Base-by-base conservation (phyloP, 1,140 invertebrate species). In the Lepidurus couesii region DNA sequence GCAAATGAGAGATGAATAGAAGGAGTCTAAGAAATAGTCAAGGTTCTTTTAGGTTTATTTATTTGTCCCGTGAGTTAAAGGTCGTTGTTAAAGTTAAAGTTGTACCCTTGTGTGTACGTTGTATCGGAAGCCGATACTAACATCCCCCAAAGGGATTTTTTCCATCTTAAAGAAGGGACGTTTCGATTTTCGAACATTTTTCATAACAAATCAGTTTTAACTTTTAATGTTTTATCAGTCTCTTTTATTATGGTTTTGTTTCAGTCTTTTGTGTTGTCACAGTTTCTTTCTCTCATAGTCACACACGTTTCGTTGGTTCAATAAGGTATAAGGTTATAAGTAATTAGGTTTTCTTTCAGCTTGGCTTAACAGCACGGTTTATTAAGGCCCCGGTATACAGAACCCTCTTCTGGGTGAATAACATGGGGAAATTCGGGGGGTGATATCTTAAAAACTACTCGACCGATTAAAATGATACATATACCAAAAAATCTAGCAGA, bases 261-360 rank as follows among this genome's bases (percentile, higher is more conserved):
- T 34, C 26, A 34, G 26, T 9, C 5, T 7, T 65, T 65, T 65
- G 16, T 9, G 3, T 65, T 13, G 2, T 65, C 4, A 21, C 1
- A 9, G 16, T 65, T 65, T 4, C 1, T 16, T 21, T 16, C 53
- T 13, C 34, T 34, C 4, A 4, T 2, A 4, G 2, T 11, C n/a
- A 7, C 16, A 65, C 8, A 65, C 53, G 8, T 16, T 16, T 7
- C 34, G 34, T 34, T 3, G 34, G 34, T 34, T 16, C 2, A 65
- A n/a, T n/a, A n/a, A 21, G 53, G 53, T 65, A 65, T 65, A 21
- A 65, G 53, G 34, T 4, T 34, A 34, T 34, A 1, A 13, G 21
- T 65, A 65, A 65, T 65, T 65, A 65, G 21, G 53, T 65, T 65
- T 21, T 7, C 53, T 34, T 65, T 65, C 53, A 65, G 53, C 53